Conservation (phyloP, 2,797 vertebrate species). For the Decapterus maruadsi region DNA sequence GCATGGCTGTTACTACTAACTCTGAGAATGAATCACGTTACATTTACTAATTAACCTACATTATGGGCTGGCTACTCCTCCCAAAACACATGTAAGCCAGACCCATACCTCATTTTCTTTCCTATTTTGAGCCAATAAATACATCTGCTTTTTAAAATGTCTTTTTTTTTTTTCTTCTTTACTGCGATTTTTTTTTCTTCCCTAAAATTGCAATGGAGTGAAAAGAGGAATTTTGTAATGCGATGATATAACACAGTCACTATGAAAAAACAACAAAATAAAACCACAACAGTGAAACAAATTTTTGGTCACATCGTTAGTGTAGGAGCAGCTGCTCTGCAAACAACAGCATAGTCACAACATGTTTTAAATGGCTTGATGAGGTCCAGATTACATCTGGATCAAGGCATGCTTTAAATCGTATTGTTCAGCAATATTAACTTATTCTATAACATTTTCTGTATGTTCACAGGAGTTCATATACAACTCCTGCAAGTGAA, state of each 20-base stretch:
- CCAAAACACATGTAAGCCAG: not conserved
- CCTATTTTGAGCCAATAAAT: not conserved
- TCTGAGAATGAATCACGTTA: not conserved
- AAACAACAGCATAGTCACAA: not conserved
- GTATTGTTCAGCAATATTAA: not conserved
- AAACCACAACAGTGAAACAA: not conserved
- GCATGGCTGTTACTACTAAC: not conserved
- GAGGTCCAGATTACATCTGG: not conserved
- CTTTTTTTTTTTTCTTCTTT: not conserved
- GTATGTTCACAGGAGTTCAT: too few species aligned
- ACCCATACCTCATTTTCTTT: not conserved
- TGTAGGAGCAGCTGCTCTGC: constrained; percentile 8
- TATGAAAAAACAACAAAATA: not conserved
- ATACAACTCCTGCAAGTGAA: too few species aligned
- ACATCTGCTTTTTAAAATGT: not conserved
- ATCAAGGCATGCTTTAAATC: not conserved
- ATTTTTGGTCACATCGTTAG: constrained; percentile 11
- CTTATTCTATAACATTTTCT: not conserved
- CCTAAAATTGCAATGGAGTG: not conserved
- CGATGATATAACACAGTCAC: not conserved
- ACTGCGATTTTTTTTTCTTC: not conserved
- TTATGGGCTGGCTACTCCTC: not conserved
- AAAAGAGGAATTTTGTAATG: not conserved
- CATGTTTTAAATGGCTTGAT: not conserved
- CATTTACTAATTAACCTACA: not conserved